Percentiles rank a stretch among this genome's conserved stretches.
These are phyloP conservation scores for Trachops cirrhosus DNA, from an alignment of 2,797 vertebrate genomes.

Conservation along the genomic window DNA sequence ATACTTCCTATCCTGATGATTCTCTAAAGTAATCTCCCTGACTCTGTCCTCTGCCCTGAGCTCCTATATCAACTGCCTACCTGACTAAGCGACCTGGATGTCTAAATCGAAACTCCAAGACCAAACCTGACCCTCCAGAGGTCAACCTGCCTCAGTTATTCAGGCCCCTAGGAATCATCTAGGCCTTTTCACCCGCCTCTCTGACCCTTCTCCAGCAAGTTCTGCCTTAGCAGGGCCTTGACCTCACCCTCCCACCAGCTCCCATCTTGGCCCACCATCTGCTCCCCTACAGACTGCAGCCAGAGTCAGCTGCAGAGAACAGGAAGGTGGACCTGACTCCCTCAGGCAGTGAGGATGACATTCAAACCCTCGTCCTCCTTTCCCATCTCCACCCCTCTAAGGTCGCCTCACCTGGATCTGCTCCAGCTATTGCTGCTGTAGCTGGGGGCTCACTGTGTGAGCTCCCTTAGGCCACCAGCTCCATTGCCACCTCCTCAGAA, in stretches of 20 bases:
- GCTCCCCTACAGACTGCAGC: not conserved
- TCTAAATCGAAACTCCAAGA: not conserved
- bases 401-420: not conserved
- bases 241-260: not conserved
- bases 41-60: not conserved
- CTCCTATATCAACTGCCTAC: not conserved
- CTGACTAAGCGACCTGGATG: not conserved
- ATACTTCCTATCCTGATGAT: not conserved
- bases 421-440: not conserved
- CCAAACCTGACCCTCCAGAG: not conserved
- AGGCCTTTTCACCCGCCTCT: too few relatives aligned
- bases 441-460: too few relatives aligned
- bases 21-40: not conserved
- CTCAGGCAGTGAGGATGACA: not conserved
- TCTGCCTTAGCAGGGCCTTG: not conserved
- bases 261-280: not conserved
- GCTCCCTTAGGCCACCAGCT: not conserved
- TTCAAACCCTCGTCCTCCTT: accelerated
- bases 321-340: too few relatives aligned
- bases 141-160: not conserved
- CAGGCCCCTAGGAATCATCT: not conserved
- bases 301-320: not conserved
- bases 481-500: not conserved
- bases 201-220: not conserved
- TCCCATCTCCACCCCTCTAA: not conserved